Conservation (phyloP, 2,797 vertebrate species). For the Distichodus sexfasciatus region DNA sequence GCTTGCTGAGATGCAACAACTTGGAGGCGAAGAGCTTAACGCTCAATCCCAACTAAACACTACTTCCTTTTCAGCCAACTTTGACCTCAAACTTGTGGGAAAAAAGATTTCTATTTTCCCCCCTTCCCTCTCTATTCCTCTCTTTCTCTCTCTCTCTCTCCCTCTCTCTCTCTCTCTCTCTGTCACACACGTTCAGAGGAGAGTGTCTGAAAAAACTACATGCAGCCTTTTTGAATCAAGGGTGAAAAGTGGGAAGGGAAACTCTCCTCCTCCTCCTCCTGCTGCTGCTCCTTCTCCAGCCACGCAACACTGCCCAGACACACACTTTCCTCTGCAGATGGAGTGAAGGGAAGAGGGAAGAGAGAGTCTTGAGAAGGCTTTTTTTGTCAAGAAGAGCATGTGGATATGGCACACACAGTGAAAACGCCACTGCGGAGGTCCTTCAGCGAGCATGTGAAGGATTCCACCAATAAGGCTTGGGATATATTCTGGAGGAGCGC, state of each 20-base stretch:
- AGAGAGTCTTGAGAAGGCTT: not conserved
- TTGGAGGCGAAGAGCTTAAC: slow-evolving; percentile 23
- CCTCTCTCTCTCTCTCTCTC: slow-evolving; percentile 21
- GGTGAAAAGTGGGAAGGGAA: slow-evolving; percentile 55
- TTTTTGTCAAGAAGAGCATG: slow-evolving; percentile 31
- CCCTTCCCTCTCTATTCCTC: slow-evolving; percentile 19
- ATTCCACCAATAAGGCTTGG: slow-evolving; percentile 77
- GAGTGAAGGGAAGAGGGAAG: slow-evolving; percentile 8
- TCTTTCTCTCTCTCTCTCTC: slow-evolving; percentile 26
- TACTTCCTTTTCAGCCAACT: slow-evolving; percentile 68
- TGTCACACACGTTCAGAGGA: slow-evolving; percentile 49
- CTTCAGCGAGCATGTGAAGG: slow-evolving; percentile 78
- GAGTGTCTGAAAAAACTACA: slow-evolving; percentile 58
- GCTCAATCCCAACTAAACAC: slow-evolving; percentile 53
- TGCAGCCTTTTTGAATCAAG: slow-evolving; percentile 63
- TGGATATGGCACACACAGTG: slow-evolving; percentile 59
- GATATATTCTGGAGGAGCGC: slow-evolving; percentile 79
- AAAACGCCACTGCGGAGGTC: slow-evolving; percentile 72
- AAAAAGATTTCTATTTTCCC: slow-evolving; percentile 34
- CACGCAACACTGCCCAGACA: slow-evolving; percentile 5
- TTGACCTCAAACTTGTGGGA: slow-evolving; percentile 61
- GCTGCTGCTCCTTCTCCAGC: slow-evolving; percentile 37
- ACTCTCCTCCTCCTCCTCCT: slow-evolving; percentile 49
- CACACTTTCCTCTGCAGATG: slow-evolving; percentile 8
- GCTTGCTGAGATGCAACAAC: slow-evolving; percentile 49